These are phyloP conservation scores for Petaurus breviceps DNA, from an alignment of 2,113 vertebrate species.

Conservation along the genomic window DNA sequence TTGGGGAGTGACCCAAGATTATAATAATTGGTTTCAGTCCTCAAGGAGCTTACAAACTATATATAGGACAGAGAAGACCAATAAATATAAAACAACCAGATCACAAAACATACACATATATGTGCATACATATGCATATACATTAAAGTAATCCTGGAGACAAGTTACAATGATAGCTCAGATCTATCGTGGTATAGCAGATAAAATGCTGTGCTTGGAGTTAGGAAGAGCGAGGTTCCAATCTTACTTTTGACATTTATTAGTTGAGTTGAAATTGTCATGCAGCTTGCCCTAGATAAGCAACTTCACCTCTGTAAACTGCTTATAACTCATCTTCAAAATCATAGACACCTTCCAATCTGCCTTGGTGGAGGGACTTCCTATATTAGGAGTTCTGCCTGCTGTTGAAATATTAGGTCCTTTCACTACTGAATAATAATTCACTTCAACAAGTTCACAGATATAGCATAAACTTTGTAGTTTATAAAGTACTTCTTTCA, in stretches of 20 bases:
- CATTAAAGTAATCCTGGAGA: background rate
- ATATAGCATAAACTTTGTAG: background rate
- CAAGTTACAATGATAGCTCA: background rate
- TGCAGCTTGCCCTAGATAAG: background rate
- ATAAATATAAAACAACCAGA: background rate
- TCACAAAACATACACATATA: background rate
- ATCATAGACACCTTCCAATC: background rate
- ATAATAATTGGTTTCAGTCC: background rate
- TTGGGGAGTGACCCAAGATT: background rate
- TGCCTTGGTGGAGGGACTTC: background rate
- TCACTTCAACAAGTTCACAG: background rate
- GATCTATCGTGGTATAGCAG: background rate
- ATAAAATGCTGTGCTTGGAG: background rate
- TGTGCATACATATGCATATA: background rate
- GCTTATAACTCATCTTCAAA: background rate
- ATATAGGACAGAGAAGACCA: constrained; percentile 7
- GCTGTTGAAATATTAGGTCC: background rate
- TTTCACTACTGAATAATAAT: background rate
- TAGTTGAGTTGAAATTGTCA: background rate
- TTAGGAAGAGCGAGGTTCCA: background rate
- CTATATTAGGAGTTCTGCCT: background rate
- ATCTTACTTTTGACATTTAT: background rate
- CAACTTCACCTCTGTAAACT: background rate
- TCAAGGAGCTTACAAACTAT: background rate
- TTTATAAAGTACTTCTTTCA: background rate